Evolutionary conservation across 2,888 invertebrate genomes (phyloP), one percentile per base, ranked within the genome.

Genomic region (Hartigia nigra): DNA sequence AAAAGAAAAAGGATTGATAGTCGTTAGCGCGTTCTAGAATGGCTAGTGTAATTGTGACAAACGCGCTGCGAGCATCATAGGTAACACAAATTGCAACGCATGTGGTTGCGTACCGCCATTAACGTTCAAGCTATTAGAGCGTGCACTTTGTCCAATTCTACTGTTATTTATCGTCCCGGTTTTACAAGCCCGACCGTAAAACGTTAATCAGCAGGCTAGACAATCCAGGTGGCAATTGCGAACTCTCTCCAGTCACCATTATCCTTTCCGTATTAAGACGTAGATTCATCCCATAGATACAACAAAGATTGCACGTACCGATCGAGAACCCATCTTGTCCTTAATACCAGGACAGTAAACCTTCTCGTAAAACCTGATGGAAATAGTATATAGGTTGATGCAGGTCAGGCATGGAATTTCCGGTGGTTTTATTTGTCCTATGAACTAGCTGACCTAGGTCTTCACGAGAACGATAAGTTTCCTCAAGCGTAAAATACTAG

Each of bases 361-460:
- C 34, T 72, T 12, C 12, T 34, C 72, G 72, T 72, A 72, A 72
- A 72, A 55, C 23, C 55, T 55, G 23, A 55, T 35, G 34, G 36
- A 75, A 79, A 32, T 79, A 72, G 12, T 55, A 35, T 12, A 32
- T 23, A 31, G 31, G 79, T 85, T 84, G 85, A 79, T 80, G 77
- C 35, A 84, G 85, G 84, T 85, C 85, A 75, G 35, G 32, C 76
- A 11, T 39, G 69, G 77, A 31, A 75, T 74, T 74, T 81, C 34
- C 72, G 72, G 31, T 34, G 31, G 72, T 72, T 1, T 72, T 72
- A 31, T 72, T 72, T 72, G 31, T 72, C 72, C 72, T 72, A 72
- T 31, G 72, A 32, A 12, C 12, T 14, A 12, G 72, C 72, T 72
- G 72, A 72, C 76, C 74, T 69, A 12, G 55, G 74, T 70, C 72